Evolutionary conservation across 2,113 vertebrate genomes (phyloP).

Genomic region (Trinectes maculatus): DNA sequence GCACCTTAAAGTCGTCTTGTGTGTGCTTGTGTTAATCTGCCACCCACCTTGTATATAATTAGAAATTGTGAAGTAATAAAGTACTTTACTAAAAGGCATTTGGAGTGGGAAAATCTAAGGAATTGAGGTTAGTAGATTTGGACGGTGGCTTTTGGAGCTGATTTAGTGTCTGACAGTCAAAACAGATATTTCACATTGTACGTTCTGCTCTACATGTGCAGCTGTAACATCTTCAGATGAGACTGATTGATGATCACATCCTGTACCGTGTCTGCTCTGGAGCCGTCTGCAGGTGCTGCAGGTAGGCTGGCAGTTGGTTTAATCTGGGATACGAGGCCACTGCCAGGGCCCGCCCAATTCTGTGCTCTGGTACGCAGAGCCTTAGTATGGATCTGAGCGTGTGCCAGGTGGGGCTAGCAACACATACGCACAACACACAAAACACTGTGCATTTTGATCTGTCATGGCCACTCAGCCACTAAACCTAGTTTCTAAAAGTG

Average conservation of each 20-base stretch:
- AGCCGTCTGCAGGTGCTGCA: conserved; percentile 31
- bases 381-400: conserved; percentile 34
- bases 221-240: neutral
- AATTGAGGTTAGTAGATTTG: neutral
- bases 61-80: neutral
- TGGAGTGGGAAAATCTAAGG: neutral
- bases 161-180: neutral
- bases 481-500: neutral
- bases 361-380: conserved; percentile 1
- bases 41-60: neutral
- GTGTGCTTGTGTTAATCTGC: neutral
- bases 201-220: neutral
- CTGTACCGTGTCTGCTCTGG: conserved; percentile 11
- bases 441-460: neutral
- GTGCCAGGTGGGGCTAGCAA: conserved; percentile 27
- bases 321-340: conserved; percentile 43
- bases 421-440: neutral
- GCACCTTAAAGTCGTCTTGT: neutral
- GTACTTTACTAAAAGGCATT: neutral
- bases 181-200: neutral
- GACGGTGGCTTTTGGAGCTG: conserved; percentile 1
- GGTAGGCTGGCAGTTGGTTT: conserved; percentile 37
- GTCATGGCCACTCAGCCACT: neutral
- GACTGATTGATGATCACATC: neutral
- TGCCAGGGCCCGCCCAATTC: conserved; percentile 47